Conservation (phyloP, 2,797 vertebrate species). For the Astyanax mexicanus region DNA sequence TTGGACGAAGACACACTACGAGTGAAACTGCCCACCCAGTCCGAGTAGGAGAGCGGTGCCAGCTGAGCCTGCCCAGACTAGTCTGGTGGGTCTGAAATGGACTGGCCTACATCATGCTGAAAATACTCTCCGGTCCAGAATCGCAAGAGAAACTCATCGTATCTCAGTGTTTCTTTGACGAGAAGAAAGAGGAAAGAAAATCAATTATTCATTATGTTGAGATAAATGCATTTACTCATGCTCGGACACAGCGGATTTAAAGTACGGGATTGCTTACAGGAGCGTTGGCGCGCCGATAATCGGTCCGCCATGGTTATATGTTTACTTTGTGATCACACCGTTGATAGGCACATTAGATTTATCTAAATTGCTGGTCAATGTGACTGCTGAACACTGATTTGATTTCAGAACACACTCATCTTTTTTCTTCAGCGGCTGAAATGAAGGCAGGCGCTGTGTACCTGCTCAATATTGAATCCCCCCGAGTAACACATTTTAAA, state of each 20-base stretch:
- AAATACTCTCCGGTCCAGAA: constrained; percentile 2
- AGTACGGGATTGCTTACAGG: neutral
- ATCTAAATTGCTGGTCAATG: neutral
- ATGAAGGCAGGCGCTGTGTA: neutral
- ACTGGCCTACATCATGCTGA: constrained; percentile 10
- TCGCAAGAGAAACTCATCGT: constrained; percentile 43
- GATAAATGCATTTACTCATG: constrained; percentile 42
- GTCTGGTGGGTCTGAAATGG: neutral
- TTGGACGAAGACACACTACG: neutral
- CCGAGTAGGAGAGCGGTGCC: neutral
- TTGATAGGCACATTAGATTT: constrained; percentile 1
- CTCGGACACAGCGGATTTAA: constrained; percentile 7
- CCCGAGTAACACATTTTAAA: neutral
- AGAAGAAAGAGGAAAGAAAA: constrained; percentile 37
- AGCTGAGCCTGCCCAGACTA: constrained; percentile 4
- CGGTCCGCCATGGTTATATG: neutral
- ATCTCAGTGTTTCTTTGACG: constrained; percentile 4
- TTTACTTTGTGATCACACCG: neutral
- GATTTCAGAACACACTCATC: neutral
- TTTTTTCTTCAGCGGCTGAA: neutral
- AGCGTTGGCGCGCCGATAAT: neutral
- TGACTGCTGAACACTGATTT: neutral
- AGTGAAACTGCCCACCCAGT: neutral
- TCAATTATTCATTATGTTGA: constrained; percentile 46
- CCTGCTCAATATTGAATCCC: constrained; percentile 1